Base-by-base conservation (phyloP, 2,888 invertebrate genomes). In the Yponomeuta malinellus region DNA sequence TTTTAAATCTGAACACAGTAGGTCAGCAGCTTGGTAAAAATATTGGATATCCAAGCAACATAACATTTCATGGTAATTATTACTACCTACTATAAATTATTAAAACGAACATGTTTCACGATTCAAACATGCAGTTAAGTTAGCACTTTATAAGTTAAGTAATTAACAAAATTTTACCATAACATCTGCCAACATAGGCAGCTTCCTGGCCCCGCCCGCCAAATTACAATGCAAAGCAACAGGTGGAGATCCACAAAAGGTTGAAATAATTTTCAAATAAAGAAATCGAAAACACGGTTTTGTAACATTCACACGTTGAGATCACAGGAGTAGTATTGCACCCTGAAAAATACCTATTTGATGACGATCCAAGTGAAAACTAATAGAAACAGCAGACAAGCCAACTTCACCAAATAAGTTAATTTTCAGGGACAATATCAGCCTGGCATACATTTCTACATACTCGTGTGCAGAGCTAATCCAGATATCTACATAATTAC, bases 221-320 rank as follows among this genome's bases (percentile, higher is more conserved):
- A 59, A 59, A 59, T 59, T 43, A 43, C 43, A 59, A 59, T 59
- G 52, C 52, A 59, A 15, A 15, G 15, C 5, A 52, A 59, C 15
- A 59, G 15, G 12, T 59, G 15, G 9, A 59, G 10, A 15, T 59
- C 15, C 52, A 59, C 52, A 59, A 59, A 52, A 59, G 52, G 52
- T 59, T 59, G 15, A 59, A 59, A 15, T 15, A 59, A 59, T 15
- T 15, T 15, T 59, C 15, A 59, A 59, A 15, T 12, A 15, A 59
- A 15, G 15, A 15, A 31, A 65, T 67, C 31, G 52, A 29, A 63
- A 67, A 67, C 69, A 79, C 76, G 76, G 75, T 73, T 78, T 76
- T 73, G 75, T 76, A 85, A 87, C 89, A 88, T 86, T 85, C 89
- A 88, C 86, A 86, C 85, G 87, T 79, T 92, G 93, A 92, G 93